These are phyloP conservation scores for Drosophila prosaltans DNA, from an alignment of 1,140 invertebrate species.

Conservation along the genomic window DNA sequence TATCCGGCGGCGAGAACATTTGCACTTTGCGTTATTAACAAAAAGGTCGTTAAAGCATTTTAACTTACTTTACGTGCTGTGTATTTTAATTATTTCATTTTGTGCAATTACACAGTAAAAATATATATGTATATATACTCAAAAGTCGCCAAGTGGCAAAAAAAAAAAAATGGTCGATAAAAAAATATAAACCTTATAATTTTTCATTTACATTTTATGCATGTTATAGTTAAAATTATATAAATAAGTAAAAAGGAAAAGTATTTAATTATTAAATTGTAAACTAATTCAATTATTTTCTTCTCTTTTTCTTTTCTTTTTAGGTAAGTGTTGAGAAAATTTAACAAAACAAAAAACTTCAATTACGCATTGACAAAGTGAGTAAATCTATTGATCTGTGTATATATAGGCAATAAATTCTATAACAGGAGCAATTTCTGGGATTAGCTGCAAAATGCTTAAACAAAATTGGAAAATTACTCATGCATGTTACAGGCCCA, in stretches of 20 bases:
- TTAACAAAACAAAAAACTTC: neutral
- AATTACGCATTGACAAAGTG: conserved; percentile 66
- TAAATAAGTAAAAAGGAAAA: neutral
- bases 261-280: neutral
- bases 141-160: conserved; percentile 1
- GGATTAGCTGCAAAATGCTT: conserved; percentile 70
- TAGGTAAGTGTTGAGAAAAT: conserved; percentile 60
- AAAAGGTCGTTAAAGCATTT: conserved; percentile 73
- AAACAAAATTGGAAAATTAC: conserved; percentile 79
- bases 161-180: neutral
- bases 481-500: conserved; percentile 54
- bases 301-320: conserved; percentile 32
- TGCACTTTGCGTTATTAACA: conserved; percentile 79
- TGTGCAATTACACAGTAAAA: conserved; percentile 55
- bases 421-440: conserved; percentile 67
- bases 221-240: neutral
- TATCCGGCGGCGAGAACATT: conserved; percentile 49
- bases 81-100: conserved; percentile 76
- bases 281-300: conserved; percentile 26
- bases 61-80: conserved; percentile 66
- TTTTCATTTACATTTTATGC: neutral
- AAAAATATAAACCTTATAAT: neutral
- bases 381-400: conserved; percentile 54
- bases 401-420: conserved; percentile 10
- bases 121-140: neutral